These are phyloP conservation scores for Ectobius pallidus DNA, from an alignment of 2,888 invertebrate genomes.

Conservation along the genomic window DNA sequence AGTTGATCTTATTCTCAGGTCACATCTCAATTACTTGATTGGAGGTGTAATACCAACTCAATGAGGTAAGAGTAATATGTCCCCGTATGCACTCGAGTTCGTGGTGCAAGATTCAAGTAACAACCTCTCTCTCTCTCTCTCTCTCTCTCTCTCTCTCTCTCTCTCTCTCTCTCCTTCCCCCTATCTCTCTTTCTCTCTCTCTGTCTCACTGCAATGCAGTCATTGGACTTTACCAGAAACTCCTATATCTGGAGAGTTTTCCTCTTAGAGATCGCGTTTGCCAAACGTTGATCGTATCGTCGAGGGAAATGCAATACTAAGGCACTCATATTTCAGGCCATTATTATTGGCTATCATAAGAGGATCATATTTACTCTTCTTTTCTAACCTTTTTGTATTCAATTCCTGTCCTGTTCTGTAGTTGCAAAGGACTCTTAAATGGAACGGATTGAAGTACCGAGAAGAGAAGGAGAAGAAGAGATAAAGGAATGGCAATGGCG, in stretches of 20 bases:
- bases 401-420: not conserved
- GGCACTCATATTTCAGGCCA: conserved; percentile 11
- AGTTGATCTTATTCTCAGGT: too few species aligned
- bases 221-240: not conserved
- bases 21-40: too few species aligned
- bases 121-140: too few species aligned
- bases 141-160: too few species aligned
- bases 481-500: not conserved
- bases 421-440: not conserved
- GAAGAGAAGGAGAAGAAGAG: not conserved
- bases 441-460: not conserved
- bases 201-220: conserved; percentile 7
- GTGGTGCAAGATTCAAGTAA: too few species aligned
- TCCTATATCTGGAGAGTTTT: not conserved
- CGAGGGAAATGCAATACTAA: conserved; percentile 1
- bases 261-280: not conserved
- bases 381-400: not conserved
- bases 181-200: too few species aligned
- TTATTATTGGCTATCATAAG: conserved; percentile 14
- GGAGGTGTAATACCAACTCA: too few species aligned
- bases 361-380: not conserved
- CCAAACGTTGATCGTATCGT: not conserved
- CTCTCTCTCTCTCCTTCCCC: too few species aligned
- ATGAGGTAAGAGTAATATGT: too few species aligned
- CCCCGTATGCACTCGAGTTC: too few species aligned